A percentile compares a stretch with the other conserved stretches of the same genome.
These are phyloP conservation scores for Mesochorus sp. DNA, from an alignment of 2,888 invertebrate genomes.

Conservation along the genomic window DNA sequence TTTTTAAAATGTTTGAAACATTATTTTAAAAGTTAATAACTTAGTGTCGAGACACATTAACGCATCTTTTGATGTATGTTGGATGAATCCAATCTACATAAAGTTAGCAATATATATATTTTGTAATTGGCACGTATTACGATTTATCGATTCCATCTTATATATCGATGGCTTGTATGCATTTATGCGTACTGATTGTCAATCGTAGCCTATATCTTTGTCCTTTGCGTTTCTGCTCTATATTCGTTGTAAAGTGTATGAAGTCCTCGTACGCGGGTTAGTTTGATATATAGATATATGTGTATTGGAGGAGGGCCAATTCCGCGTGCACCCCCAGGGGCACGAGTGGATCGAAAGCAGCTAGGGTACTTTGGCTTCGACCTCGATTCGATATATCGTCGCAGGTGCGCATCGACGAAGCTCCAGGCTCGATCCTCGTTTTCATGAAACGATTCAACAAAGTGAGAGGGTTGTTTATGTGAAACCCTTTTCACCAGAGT, in stretches of 20 bases:
- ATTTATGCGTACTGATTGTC: slow-evolving; percentile 7
- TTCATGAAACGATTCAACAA: slow-evolving; percentile 41
- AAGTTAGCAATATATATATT: no score
- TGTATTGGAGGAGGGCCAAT: slow-evolving; percentile 14
- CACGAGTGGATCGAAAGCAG: slow-evolving; percentile 26
- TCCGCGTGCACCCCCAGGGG: neutral
- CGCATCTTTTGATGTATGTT: no score
- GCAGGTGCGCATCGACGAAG: slow-evolving; percentile 10
- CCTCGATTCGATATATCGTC: slow-evolving; percentile 54
- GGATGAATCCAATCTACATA: no score
- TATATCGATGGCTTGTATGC: slow-evolving; percentile 39
- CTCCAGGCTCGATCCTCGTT: slow-evolving; percentile 35
- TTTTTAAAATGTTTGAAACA: no score
- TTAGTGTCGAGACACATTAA: no score
- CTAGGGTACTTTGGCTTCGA: slow-evolving; percentile 45
- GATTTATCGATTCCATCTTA: slow-evolving; percentile 52
- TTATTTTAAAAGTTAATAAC: no score
- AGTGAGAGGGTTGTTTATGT: slow-evolving; percentile 17
- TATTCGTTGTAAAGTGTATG: no score
- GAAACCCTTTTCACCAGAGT: slow-evolving; percentile 2
- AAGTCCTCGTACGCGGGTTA: neutral
- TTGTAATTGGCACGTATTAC: slow-evolving; percentile 28
- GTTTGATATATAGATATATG: neutral
- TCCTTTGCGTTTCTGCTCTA: neutral
- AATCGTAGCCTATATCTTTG: neutral